Evolutionary conservation across 1,140 invertebrate species (phyloP), one percentile per base, ranked within the genome.

Genomic region (Latrodectus geometricus): DNA sequence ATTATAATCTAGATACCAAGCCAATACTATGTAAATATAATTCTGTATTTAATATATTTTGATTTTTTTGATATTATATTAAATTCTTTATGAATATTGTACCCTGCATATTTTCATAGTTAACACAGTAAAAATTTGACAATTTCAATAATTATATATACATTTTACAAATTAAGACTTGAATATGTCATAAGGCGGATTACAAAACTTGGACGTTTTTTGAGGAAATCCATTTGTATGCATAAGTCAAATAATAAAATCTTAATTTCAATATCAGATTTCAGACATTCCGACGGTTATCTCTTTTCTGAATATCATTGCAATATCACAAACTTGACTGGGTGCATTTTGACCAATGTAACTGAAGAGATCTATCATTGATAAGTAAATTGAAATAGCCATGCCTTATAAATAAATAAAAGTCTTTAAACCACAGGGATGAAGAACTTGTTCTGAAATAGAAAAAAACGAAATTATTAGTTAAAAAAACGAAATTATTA

Each of bases 121-220:
- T 23, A 74, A 52, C 23, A 69, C 68, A 74, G 49, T 17, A 17
- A 74, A 48, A 48, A 72, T 81, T 61, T 49, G 50, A 83, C 21
- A 35, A 35, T 35, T 74, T 83, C 35, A 74, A 21, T 52, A 74
- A 66, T 54, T 54, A 61, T 83, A 83, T 83, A 8, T 83, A 83
- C 80, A 83, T 52, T 49, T 20, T 9, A 52, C 61, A 50, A 48
- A 74, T 61, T 69, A 54, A 69, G 12, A 81, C 12, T 72, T 21
- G 8, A 61, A 35, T 56, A 65, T 48, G 9, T 61, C 4, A 4
- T 65, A 83, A 83, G 80, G 80, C 80, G 74, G 80, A 83, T 74
- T 56, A 35, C 70, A 83, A 83, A 83, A 83, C 52, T 83, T 69
- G 80, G 80, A 83, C 80, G 80, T 80, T 70, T 54, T 14, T 70